Conservation (phyloP, 2,888 invertebrate genomes). For the Mimas tiliae region DNA sequence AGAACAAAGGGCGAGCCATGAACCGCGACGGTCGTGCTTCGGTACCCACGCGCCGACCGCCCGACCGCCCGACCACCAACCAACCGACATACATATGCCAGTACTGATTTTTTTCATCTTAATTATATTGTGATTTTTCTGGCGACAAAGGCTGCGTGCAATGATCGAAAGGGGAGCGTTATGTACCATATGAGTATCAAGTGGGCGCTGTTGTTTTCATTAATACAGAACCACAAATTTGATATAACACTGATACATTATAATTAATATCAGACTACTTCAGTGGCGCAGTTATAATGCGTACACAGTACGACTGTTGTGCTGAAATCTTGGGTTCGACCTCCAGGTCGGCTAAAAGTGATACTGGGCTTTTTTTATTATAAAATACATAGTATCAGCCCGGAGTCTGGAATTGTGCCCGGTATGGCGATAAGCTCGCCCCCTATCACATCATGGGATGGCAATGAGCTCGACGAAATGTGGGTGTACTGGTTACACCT, state of each 20-base stretch:
- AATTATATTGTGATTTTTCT: conserved; percentile 9
- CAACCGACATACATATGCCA: conserved; percentile 36
- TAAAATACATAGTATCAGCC: too few relatives aligned
- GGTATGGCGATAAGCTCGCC: too few relatives aligned
- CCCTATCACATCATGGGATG: too few relatives aligned
- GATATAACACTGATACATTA: not conserved
- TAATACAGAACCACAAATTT: not conserved
- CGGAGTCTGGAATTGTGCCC: too few relatives aligned
- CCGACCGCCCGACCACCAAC: conserved; percentile 42
- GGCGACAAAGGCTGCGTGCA: not conserved
- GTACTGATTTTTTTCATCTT: conserved; percentile 18
- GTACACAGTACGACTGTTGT: too few relatives aligned
- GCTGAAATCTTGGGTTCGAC: too few relatives aligned
- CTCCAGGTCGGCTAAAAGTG: too few relatives aligned
- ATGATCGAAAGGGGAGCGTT: not conserved
- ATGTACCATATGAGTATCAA: not conserved
- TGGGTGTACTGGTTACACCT: too few relatives aligned
- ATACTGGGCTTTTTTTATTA: too few relatives aligned
- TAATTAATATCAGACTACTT: too few relatives aligned
- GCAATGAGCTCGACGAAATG: too few relatives aligned
- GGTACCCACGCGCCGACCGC: conserved; percentile 50
- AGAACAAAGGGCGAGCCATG: conserved; percentile 84
- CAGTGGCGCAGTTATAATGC: too few relatives aligned
- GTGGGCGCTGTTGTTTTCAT: not conserved
- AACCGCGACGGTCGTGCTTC: conserved; percentile 80